Base-by-base conservation (phyloP, 1,140 invertebrate genomes). In the Ips typographus region DNA sequence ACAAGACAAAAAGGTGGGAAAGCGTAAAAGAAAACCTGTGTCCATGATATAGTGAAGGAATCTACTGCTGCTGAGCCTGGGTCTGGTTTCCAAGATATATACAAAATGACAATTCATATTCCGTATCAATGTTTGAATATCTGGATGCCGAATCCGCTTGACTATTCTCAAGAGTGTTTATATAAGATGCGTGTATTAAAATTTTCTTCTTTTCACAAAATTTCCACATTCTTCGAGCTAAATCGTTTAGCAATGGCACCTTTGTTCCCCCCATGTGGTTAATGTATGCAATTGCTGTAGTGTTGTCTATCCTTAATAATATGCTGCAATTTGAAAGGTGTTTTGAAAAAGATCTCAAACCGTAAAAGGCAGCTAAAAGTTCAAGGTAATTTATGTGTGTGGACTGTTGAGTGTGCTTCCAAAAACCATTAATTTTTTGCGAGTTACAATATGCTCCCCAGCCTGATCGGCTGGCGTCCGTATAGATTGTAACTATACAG, bases 1-100 rank as follows among this genome's bases (percentile, higher is more conserved):
- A 75, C 73, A n/a, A 77, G 6, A 1, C 70, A 41, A 65, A 79
- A 78, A 22, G 61, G 41, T 41, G 61, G 47, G 38, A 63, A 63
- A 37, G 42, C 42, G 36, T 39, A 52, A 53, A 63, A 63, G 42
- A 63, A 63, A 4, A 7, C 4, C 3, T 53, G 51, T 5, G 4
- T 3, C 51, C 51, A 53, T 4, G 4, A 53, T 5, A 63, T 44
- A 8, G 61, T 63, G 38, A 63, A 63, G 6, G 47, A 4, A 22
- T 63, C 61, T 8, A 63, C 61, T 39, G 42, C 41, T 38, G 5
- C 4, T 4, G 38, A 63, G 47, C 41, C 36, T 36, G 44, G 61
- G 53, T 63, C 61, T 7, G 61, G 47, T 4, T 56, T 7, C 61
- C 61, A 63, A n/a, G 61, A 63, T 6, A 52, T 38, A 53, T 63